phyloP scores from a whole-genome alignment of 2,888 invertebrate species.

The Serrognathus titanus region DNA sequence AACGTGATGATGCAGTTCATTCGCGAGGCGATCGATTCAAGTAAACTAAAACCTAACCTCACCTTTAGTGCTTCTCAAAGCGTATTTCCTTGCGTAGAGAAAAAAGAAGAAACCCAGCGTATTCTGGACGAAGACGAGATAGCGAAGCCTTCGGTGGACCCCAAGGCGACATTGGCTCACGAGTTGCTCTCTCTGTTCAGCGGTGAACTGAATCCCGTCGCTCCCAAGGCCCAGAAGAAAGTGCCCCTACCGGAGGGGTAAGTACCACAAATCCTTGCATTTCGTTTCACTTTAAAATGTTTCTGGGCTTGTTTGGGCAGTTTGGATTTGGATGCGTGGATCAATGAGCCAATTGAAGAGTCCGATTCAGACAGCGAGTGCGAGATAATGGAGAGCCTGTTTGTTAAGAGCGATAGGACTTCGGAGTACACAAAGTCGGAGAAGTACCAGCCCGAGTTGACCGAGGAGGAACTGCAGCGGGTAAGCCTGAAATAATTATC shows the following conservation, averaged over 20 bases:
- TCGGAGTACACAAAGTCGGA: constrained; percentile 39
- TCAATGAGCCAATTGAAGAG: constrained; percentile 76
- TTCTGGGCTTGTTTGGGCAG: constrained; percentile 38
- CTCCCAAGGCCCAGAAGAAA: constrained; percentile 96
- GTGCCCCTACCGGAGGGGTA: constrained; percentile 91
- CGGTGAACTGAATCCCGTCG: constrained; percentile 97
- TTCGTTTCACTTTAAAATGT: constrained; percentile 7
- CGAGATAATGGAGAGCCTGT: constrained; percentile 47
- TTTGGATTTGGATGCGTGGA: constrained; percentile 91
- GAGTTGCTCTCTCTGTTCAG: constrained; percentile 76
- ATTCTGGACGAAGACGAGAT: constrained; percentile 32
- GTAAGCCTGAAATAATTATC: constrained; percentile 40
- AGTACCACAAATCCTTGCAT: constrained; percentile 33
- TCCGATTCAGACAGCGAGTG: constrained; percentile 44
- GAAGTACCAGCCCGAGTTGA: constrained; percentile 59
- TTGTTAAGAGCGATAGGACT: constrained; percentile 47
- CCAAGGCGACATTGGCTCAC: constrained; percentile 55
- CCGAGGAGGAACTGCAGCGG: constrained; percentile 73
- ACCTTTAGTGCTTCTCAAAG: too few relatives aligned
- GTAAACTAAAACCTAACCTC: constrained; percentile 13
- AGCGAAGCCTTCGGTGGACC: constrained; percentile 38
- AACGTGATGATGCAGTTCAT: constrained; percentile 69
- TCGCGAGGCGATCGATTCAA: constrained; percentile 52
- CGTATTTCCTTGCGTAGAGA: background rate
- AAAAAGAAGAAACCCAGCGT: constrained; percentile 7